These are phyloP conservation scores for Chaenodraco wilsoni DNA, from an alignment of 2,797 vertebrate species.

Conservation along the genomic window DNA sequence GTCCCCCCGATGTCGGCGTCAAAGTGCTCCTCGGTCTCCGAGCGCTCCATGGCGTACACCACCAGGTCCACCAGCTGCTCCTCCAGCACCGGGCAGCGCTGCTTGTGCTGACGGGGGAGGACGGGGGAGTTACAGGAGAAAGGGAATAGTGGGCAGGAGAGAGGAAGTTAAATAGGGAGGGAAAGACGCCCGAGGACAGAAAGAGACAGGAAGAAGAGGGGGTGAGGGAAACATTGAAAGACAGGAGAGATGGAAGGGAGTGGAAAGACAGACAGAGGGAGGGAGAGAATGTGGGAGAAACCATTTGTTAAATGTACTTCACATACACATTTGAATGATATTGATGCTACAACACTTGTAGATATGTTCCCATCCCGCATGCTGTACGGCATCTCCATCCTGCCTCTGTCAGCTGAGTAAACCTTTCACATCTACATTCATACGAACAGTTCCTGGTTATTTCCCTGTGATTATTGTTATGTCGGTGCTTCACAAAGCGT, in stretches of 20 bases:
- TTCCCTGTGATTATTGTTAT: not conserved
- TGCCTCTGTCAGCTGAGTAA: constrained; percentile 39
- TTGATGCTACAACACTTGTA: constrained; percentile 7
- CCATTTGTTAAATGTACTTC: constrained; percentile 34
- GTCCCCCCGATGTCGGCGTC: constrained; percentile 94
- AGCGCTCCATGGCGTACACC: constrained; percentile 99
- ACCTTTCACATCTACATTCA: constrained; percentile 9
- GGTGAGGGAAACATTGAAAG: not conserved
- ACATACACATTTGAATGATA: constrained; percentile 14
- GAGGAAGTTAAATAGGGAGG: constrained; percentile 30
- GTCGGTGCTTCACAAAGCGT: too few relatives aligned
- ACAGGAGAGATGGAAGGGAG: constrained; percentile 11
- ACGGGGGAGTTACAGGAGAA: constrained; percentile 55
- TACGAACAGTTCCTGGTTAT: not conserved
- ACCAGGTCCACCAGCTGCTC: constrained; percentile 99
- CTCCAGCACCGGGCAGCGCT: constrained; percentile 97
- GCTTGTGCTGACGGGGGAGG: constrained; percentile 92
- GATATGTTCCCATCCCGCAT: constrained; percentile 13
- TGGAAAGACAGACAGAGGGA: constrained; percentile 23
- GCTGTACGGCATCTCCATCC: constrained; percentile 47
- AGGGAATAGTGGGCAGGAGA: constrained; percentile 30
- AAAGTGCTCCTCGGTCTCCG: constrained; percentile 96
- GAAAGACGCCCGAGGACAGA: not conserved
- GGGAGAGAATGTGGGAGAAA: constrained; percentile 36
- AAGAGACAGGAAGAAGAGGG: not conserved